phyloP scores from a whole-genome alignment of 2,113 vertebrate species.

The Barbus barbus region DNA sequence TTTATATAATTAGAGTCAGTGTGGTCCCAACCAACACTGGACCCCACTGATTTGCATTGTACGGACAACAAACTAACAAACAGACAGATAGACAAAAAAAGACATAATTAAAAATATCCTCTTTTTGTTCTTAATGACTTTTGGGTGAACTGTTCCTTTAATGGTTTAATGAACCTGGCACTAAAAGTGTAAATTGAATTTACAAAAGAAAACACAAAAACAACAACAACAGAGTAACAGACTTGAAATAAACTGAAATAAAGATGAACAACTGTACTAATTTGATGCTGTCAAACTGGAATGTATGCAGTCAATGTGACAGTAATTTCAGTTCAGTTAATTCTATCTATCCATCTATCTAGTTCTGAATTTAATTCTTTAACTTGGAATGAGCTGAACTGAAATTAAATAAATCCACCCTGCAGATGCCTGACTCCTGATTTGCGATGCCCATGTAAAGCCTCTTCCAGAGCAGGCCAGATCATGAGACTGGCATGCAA shows the following conservation, averaged over 20 bases:
- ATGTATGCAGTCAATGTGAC: background rate
- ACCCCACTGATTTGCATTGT: background rate
- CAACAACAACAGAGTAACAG: background rate
- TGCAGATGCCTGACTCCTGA: slow-evolving; percentile 22
- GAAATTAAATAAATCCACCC: slow-evolving; percentile 6
- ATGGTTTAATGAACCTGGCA: background rate
- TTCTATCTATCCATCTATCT: background rate
- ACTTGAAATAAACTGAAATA: background rate
- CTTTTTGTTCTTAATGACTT: background rate
- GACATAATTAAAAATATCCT: too few species aligned
- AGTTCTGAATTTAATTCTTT: background rate
- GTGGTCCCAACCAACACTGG: background rate
- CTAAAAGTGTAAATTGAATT: background rate
- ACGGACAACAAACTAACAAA: background rate
- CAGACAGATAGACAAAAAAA: background rate
- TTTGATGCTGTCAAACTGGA: slow-evolving; percentile 1
- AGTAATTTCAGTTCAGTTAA: slow-evolving; percentile 34
- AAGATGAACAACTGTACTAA: background rate
- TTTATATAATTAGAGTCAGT: background rate
- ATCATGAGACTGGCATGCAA: slow-evolving; percentile 47
- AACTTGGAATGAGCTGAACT: slow-evolving; percentile 23
- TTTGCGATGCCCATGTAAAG: slow-evolving; percentile 12
- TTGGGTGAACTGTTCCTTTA: background rate
- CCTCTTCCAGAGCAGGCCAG: slow-evolving; percentile 15
- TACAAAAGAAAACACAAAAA: background rate